These are phyloP conservation scores for Trogon surrucura DNA, from an alignment of 2,113 vertebrate species.

Conservation along the genomic window DNA sequence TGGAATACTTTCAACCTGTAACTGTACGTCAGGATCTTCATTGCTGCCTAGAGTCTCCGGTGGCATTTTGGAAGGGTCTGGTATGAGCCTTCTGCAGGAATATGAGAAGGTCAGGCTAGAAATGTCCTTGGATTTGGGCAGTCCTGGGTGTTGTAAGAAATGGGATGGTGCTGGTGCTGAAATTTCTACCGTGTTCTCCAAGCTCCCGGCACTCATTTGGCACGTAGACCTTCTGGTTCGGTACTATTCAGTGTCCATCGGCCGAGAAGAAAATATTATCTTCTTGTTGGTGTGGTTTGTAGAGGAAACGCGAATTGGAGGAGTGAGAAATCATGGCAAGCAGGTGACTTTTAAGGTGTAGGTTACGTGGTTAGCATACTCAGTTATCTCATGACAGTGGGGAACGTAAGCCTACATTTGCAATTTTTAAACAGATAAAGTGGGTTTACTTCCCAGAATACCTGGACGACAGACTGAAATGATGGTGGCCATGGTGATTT, in stretches of 20 bases:
- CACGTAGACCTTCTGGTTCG: neutral
- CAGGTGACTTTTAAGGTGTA: neutral
- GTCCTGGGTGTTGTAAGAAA: neutral
- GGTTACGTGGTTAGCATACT: accelerated
- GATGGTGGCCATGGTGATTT: neutral
- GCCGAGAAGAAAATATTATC: neutral
- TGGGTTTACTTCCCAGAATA: neutral
- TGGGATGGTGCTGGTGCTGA: neutral
- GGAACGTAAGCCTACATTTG: neutral
- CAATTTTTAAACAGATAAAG: neutral
- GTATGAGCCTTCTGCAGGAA: neutral
- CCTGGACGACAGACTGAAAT: neutral
- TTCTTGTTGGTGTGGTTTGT: neutral
- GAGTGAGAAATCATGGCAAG: neutral
- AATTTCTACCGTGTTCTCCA: neutral
- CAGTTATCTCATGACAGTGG: neutral
- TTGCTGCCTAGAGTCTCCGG: neutral
- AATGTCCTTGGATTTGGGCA: neutral
- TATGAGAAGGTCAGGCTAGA: neutral
- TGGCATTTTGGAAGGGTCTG: neutral
- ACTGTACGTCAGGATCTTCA: neutral
- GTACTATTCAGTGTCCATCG: neutral
- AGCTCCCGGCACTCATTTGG: neutral
- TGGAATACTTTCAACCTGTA: neutral
- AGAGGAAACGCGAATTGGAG: neutral